phyloP scores from a whole-genome alignment of 2,888 invertebrate species.

The Sclerodermus sp. region DNA sequence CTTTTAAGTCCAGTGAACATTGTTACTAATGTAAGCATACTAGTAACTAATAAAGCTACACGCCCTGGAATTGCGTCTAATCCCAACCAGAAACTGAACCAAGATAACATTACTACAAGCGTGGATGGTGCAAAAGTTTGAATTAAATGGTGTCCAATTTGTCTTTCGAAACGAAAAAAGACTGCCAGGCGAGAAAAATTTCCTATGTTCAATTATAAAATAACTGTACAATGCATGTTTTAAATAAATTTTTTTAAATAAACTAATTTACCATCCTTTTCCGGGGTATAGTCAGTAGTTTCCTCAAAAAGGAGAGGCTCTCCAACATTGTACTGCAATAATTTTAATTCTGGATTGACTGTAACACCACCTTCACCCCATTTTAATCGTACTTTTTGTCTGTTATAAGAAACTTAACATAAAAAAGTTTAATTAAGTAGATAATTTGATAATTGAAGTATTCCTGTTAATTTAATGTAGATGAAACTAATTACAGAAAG shows the following conservation, averaged over 20 bases:
- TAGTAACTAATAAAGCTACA: conserved; percentile 79
- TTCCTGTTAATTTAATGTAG: too few relatives aligned
- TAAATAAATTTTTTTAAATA: not conserved
- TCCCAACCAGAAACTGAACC: conserved; percentile 87
- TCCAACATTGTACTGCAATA: conserved; percentile 78
- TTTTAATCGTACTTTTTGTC: conserved; percentile 72
- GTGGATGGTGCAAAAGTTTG: conserved; percentile 85
- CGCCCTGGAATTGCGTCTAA: conserved; percentile 82
- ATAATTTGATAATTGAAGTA: too few relatives aligned
- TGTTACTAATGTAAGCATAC: conserved; percentile 81
- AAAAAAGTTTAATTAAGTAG: conserved; percentile 3
- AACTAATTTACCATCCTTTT: conserved; percentile 68
- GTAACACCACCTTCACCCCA: conserved; percentile 78
- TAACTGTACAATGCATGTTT: not conserved
- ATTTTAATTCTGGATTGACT: conserved; percentile 76
- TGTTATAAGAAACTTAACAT: conserved; percentile 74
- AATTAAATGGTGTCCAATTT: conserved; percentile 82
- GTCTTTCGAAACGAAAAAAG: conserved; percentile 79
- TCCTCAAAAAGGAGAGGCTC: conserved; percentile 73
- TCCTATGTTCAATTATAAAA: conserved; percentile 55
- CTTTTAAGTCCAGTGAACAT: conserved; percentile 83
- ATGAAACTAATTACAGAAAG: too few relatives aligned
- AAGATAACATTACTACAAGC: conserved; percentile 79
- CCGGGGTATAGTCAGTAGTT: conserved; percentile 73
- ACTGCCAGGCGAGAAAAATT: conserved; percentile 79